Conservation (phyloP, 2,888 invertebrate genomes). For the Ophion obscuratus region DNA sequence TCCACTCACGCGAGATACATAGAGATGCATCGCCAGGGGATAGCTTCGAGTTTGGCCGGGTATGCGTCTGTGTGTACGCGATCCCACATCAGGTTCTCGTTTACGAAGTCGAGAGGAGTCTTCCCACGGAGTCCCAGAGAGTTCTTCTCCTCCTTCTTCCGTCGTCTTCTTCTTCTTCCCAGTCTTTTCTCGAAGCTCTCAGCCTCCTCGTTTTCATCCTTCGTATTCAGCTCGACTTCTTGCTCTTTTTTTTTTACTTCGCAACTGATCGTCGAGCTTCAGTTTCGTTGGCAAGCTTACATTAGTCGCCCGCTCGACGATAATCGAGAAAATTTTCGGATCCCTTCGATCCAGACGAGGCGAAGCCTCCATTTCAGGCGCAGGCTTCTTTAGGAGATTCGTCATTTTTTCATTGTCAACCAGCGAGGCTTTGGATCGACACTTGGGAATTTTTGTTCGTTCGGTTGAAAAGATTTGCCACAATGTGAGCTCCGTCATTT, state of each 20-base stretch:
- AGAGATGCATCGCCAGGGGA: slow-evolving; percentile 50
- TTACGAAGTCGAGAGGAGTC: slow-evolving; percentile 55
- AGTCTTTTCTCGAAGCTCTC: slow-evolving; percentile 31
- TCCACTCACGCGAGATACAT: slow-evolving; percentile 43
- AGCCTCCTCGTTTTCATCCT: slow-evolving; percentile 62
- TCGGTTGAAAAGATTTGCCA: too few relatives aligned
- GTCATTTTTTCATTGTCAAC: not conserved
- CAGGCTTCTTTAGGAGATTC: not conserved
- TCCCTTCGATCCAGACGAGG: slow-evolving; percentile 4
- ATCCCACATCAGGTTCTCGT: slow-evolving; percentile 56
- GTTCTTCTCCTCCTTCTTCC: slow-evolving; percentile 63
- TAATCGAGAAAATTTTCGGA: slow-evolving; percentile 38
- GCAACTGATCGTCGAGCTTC: slow-evolving; percentile 68
- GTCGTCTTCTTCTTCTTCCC: slow-evolving; percentile 35
- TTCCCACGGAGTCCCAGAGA: slow-evolving; percentile 68
- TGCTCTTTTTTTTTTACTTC: slow-evolving; percentile 50
- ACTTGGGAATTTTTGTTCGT: not conserved
- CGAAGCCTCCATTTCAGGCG: not conserved
- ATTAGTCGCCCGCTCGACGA: slow-evolving; percentile 48
- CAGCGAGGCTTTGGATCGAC: not conserved
- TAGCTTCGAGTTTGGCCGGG: slow-evolving; percentile 27
- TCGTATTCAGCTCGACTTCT: slow-evolving; percentile 56
- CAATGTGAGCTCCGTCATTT: too few relatives aligned
- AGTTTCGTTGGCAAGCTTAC: slow-evolving; percentile 65
- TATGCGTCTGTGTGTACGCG: slow-evolving; percentile 26